Percentiles rank a stretch among this genome's conserved stretches.
Conservation (phyloP, 2,888 invertebrate genomes). For the Aquatica leii region DNA sequence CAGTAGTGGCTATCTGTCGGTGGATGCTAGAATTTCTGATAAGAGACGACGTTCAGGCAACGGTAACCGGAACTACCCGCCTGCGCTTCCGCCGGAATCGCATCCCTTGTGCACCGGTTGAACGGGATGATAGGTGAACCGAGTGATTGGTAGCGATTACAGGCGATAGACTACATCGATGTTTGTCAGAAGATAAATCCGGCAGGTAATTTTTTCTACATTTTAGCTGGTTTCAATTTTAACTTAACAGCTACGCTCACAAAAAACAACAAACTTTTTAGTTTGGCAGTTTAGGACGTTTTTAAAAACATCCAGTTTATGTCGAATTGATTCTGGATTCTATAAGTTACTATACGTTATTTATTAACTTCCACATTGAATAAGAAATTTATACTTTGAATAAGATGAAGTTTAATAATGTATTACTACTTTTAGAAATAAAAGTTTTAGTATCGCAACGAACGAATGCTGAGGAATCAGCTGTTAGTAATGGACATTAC, state of each 20-base stretch:
- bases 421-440: no score
- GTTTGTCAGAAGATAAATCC: conserved; percentile 13
- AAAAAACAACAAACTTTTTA: neutral
- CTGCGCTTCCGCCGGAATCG: conserved; percentile 50
- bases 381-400: no score
- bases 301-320: no score
- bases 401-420: no score
- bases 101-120: conserved; percentile 38
- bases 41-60: conserved; percentile 47
- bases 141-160: conserved; percentile 46
- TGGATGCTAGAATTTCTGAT: conserved; percentile 49
- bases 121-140: conserved; percentile 41
- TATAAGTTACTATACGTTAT: no score
- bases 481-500: no score
- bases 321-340: no score
- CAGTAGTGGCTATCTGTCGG: conserved; percentile 51
- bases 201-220: conserved; percentile 6
- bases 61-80: conserved; percentile 52
- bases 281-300: neutral
- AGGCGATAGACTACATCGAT: conserved; percentile 30
- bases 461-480: no score
- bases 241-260: no score
- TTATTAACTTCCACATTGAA: no score
- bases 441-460: no score
- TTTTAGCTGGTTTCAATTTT: neutral